phyloP scores from a whole-genome alignment of 2,888 invertebrate genomes.

The Volucella zonaria region DNA sequence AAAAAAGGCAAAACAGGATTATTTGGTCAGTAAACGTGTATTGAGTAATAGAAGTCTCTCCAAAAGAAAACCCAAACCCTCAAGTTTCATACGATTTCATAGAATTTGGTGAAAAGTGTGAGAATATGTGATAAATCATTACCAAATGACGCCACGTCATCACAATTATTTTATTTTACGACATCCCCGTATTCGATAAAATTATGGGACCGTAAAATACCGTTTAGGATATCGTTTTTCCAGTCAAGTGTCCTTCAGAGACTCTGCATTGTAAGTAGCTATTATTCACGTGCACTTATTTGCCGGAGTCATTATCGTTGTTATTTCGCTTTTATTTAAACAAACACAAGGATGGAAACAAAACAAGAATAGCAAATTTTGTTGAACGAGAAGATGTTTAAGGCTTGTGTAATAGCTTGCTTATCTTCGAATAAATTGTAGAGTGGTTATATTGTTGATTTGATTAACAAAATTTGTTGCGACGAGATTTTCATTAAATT shows the following conservation, averaged over 20 bases:
- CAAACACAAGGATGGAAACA: neutral
- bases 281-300: neutral
- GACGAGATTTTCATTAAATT: too few species aligned
- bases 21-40: too few species aligned
- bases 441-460: too few species aligned
- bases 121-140: neutral
- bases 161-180: slow-evolving; percentile 12
- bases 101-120: too few species aligned
- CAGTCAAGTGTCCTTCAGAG: slow-evolving; percentile 17
- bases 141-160: slow-evolving; percentile 1
- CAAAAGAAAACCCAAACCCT: too few species aligned
- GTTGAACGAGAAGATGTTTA: neutral
- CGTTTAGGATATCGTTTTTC: slow-evolving; percentile 3
- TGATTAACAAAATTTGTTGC: too few species aligned
- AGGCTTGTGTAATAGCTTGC: too few species aligned
- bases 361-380: neutral
- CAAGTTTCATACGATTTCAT: too few species aligned
- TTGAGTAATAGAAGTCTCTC: too few species aligned
- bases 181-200: neutral
- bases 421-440: too few species aligned
- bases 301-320: neutral
- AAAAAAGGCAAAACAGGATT: too few species aligned
- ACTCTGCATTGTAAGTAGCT: slow-evolving; percentile 9
- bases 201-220: slow-evolving; percentile 11
- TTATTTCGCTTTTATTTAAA: neutral